Conservation (phyloP, 2,888 invertebrate species). For the Cabera pusaria region DNA sequence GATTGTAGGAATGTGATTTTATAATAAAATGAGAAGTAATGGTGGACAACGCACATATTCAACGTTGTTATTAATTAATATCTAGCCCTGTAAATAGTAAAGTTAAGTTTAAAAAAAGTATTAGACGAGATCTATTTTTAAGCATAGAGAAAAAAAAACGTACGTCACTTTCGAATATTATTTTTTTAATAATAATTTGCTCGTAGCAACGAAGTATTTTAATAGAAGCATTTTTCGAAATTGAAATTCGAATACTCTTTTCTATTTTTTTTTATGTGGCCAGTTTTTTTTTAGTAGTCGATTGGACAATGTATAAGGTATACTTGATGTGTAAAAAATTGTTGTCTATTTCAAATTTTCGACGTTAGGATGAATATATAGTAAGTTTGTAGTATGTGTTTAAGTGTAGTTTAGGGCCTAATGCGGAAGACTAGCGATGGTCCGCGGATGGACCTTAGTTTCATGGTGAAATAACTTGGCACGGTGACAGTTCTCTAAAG, state of each 20-base stretch:
- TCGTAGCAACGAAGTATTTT: slow-evolving; percentile 77
- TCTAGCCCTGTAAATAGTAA: slow-evolving; percentile 71
- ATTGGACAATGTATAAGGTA: slow-evolving; percentile 45
- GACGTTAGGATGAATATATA: slow-evolving; percentile 51
- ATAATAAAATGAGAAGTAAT: slow-evolving; percentile 20
- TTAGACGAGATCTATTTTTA: slow-evolving; percentile 68
- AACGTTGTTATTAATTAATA: slow-evolving; percentile 48
- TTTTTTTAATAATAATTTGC: slow-evolving; percentile 71
- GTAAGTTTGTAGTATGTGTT: slow-evolving; percentile 36
- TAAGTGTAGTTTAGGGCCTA: slow-evolving; percentile 59
- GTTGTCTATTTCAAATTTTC: slow-evolving; percentile 57
- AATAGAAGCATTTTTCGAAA: slow-evolving; percentile 30
- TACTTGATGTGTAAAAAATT: slow-evolving; percentile 59
- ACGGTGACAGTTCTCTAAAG: slow-evolving; percentile 35
- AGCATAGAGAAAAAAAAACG: slow-evolving; percentile 49
- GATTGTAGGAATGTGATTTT: slow-evolving; percentile 33
- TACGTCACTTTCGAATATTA: slow-evolving; percentile 58
- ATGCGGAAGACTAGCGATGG: slow-evolving; percentile 25
- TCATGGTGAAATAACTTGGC: slow-evolving; percentile 37
- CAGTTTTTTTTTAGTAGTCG: slow-evolving; percentile 57
- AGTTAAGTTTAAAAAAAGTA: slow-evolving; percentile 60
- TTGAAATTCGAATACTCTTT: slow-evolving; percentile 37
- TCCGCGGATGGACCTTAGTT: slow-evolving; percentile 33
- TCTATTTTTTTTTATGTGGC: slow-evolving; percentile 48
- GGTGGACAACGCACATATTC: slow-evolving; percentile 32